A percentile compares a stretch with the other conserved stretches of the same genome.
phyloP scores from a whole-genome alignment of 2,888 invertebrate genomes.

The Eurytoma californica region DNA sequence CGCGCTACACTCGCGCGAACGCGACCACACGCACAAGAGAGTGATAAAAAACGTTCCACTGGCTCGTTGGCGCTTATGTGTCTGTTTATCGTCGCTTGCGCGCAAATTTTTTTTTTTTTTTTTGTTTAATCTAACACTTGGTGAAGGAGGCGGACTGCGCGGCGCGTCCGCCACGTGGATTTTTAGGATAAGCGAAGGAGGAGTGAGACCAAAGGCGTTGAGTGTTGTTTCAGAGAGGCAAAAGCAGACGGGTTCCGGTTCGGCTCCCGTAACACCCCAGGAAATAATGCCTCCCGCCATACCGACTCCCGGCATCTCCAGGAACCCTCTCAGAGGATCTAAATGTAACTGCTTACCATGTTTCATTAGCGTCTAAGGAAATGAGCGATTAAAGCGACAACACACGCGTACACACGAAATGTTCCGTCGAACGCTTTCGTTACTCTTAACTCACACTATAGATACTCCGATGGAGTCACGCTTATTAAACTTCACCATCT shows the following conservation, averaged over 20 bases:
- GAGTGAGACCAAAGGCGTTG: constrained; percentile 62
- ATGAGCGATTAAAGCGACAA: neutral
- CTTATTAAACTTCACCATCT: constrained; percentile 38
- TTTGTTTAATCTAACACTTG: constrained; percentile 64
- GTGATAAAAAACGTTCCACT: neutral
- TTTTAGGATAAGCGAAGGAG: constrained; percentile 14
- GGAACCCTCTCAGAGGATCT: constrained; percentile 88
- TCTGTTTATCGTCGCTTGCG: constrained; percentile 65
- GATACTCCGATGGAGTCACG: constrained; percentile 42
- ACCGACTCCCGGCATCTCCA: constrained; percentile 81
- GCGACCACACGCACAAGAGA: no score
- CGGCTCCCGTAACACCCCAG: constrained; percentile 85
- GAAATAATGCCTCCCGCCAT: constrained; percentile 75
- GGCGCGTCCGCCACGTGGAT: neutral
- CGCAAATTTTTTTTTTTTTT: constrained; percentile 51
- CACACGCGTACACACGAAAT: no score
- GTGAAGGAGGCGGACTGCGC: constrained; percentile 60
- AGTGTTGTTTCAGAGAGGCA: constrained; percentile 78
- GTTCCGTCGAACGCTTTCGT: constrained; percentile 11
- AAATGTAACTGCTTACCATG: constrained; percentile 82
- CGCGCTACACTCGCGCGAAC: no score
- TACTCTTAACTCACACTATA: neutral
- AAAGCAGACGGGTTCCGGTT: constrained; percentile 81
- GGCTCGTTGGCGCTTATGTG: constrained; percentile 61
- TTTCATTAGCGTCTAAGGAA: constrained; percentile 53